Conservation (phyloP, 1,140 invertebrate species). For the Achroia grisella region DNA sequence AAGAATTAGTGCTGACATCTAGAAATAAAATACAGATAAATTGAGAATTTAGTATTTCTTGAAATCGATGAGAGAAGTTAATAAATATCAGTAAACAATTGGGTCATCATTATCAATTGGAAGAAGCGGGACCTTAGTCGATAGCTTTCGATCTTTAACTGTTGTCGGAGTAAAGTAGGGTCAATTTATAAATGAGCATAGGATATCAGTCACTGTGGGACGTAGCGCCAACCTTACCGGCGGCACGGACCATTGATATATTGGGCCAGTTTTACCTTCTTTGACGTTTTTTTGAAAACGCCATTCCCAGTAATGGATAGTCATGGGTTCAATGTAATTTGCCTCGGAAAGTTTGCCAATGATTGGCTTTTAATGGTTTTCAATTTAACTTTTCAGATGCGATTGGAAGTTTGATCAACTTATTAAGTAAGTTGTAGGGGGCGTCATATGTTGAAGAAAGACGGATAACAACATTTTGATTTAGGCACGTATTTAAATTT, state of each 20-base stretch:
- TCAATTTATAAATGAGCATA: conserved; percentile 50
- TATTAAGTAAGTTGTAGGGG: conserved; percentile 13
- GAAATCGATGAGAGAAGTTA: no score
- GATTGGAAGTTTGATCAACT: conserved; percentile 43
- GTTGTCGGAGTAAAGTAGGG: conserved; percentile 26
- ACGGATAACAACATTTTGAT: no score
- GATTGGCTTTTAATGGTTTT: conserved; percentile 55
- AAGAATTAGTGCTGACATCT: no score
- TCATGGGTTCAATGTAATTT: conserved; percentile 34
- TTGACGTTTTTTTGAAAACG: conserved; percentile 49
- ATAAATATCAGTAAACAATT: no score
- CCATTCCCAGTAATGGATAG: conserved; percentile 37
- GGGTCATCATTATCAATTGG: not conserved
- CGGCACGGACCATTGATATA: conserved; percentile 38
- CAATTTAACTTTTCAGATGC: conserved; percentile 46
- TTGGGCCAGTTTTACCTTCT: conserved; percentile 31
- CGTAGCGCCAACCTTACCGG: conserved; percentile 13
- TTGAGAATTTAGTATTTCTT: no score
- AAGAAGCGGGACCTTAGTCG: conserved; percentile 11
- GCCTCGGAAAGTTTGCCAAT: conserved; percentile 35
- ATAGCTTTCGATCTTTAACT: conserved; percentile 29
- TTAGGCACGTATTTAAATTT: no score
- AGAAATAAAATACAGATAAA: no score
- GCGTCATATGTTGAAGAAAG: not conserved
- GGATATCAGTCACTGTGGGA: conserved; percentile 40